Conservation (phyloP, 2,113 vertebrate species). For the Chunga burmeisteri region DNA sequence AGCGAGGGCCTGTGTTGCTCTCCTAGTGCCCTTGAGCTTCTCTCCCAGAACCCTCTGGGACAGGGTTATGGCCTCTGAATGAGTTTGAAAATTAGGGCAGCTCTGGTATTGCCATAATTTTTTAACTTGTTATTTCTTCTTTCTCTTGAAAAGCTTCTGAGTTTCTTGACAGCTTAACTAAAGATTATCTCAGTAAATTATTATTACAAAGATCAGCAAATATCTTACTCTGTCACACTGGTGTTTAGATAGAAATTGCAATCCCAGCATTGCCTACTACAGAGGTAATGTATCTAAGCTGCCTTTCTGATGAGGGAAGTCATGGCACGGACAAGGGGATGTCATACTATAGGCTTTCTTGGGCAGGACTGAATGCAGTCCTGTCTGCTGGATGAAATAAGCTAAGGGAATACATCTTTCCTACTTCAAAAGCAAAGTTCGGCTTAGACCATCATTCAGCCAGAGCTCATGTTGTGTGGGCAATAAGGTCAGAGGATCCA, state of each 20-base stretch:
- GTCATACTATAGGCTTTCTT: neutral
- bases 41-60: neutral
- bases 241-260: neutral
- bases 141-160: neutral
- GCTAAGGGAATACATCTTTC: neutral
- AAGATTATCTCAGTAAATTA: neutral
- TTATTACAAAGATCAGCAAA: neutral
- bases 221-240: neutral
- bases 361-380: neutral
- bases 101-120: neutral
- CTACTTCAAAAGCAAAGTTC: conserved; percentile 4
- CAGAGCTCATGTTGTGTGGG: neutral
- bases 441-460: neutral
- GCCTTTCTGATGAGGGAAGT: neutral
- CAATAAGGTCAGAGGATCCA: conserved; percentile 10
- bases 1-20: neutral
- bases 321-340: neutral
- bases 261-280: neutral
- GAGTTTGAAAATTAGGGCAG: neutral
- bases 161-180: neutral
- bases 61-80: neutral
- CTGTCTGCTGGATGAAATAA: neutral
- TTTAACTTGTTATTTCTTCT: neutral
- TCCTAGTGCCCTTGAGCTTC: neutral
- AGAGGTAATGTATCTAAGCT: neutral